Conservation (phyloP, 1,140 invertebrate species). For the Drosophila biarmipes region DNA sequence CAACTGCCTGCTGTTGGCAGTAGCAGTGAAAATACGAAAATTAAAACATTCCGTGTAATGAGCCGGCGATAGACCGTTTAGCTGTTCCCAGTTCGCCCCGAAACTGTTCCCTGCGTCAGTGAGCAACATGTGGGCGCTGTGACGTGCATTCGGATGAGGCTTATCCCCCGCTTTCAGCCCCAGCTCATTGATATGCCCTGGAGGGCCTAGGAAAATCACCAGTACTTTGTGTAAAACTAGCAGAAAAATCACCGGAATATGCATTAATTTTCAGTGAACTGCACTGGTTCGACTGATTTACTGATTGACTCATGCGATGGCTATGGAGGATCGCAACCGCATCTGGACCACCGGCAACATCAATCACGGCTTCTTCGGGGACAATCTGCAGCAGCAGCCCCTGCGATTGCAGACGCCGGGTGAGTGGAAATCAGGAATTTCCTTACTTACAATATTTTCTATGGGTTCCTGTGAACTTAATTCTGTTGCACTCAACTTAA, state of each 20-base stretch:
- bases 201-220: conserved; percentile 49
- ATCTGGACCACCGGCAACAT: conserved; percentile 65
- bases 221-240: background rate
- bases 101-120: conserved; percentile 11
- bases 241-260: conserved; percentile 54
- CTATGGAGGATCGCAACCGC: conserved; percentile 55
- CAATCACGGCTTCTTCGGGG: conserved; percentile 64
- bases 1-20: conserved; percentile 28
- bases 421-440: conserved; percentile 13
- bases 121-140: conserved; percentile 64
- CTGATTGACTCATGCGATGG: conserved; percentile 18
- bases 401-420: conserved; percentile 70
- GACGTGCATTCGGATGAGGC: conserved; percentile 52
- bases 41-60: conserved; percentile 9
- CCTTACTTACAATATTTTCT: no score
- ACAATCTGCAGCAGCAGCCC: conserved; percentile 66
- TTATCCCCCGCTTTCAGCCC: background rate
- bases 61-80: conserved; percentile 4
- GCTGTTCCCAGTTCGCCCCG: background rate
- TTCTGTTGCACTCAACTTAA: no score
- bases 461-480: no score
- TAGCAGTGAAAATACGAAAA: conserved; percentile 2
- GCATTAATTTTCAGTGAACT: conserved; percentile 17
- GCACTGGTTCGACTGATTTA: conserved; percentile 7
- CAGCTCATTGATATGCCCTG: conserved; percentile 49